These are phyloP conservation scores for Cataglyphis hispanica DNA, from an alignment of 1,140 invertebrate genomes.

Conservation along the genomic window DNA sequence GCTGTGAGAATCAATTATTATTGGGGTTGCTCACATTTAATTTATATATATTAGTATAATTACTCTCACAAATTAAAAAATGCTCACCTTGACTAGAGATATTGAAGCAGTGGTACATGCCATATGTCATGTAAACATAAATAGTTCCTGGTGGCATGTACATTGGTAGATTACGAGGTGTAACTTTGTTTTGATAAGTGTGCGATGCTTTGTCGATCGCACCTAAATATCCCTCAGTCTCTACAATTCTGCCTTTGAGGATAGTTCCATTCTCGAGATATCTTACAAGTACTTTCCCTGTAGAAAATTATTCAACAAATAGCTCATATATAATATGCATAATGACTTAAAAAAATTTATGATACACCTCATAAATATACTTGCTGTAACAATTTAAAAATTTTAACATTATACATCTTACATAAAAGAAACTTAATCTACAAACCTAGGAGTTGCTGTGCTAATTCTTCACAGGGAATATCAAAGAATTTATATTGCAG, in stretches of 20 bases:
- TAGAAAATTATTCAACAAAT: slow-evolving; percentile 15
- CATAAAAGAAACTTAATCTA: slow-evolving; percentile 13
- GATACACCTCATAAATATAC: neutral
- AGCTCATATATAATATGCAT: slow-evolving; percentile 54
- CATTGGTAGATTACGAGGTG: slow-evolving; percentile 91
- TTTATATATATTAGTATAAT: too few species aligned
- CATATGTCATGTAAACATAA: slow-evolving; percentile 94
- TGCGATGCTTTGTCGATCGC: slow-evolving; percentile 91
- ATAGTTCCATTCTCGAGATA: slow-evolving; percentile 86
- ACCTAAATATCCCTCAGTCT: slow-evolving; percentile 93
- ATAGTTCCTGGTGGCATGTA: slow-evolving; percentile 93
- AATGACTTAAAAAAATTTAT: neutral
- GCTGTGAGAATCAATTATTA: too few species aligned
- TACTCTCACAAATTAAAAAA: neutral
- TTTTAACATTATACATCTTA: neutral
- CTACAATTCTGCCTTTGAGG: slow-evolving; percentile 90
- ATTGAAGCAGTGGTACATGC: slow-evolving; percentile 94
- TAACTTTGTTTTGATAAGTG: slow-evolving; percentile 89
- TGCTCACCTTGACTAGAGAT: slow-evolving; percentile 91
- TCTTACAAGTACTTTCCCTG: slow-evolving; percentile 89
- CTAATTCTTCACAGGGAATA: slow-evolving; percentile 86
- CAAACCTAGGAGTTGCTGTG: slow-evolving; percentile 89
- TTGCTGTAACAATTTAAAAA: neutral
- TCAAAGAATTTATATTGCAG: slow-evolving; percentile 84
- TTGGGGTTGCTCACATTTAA: too few species aligned